phyloP scores from a whole-genome alignment of 2,888 invertebrate genomes.

The Uloborus plumipes region DNA sequence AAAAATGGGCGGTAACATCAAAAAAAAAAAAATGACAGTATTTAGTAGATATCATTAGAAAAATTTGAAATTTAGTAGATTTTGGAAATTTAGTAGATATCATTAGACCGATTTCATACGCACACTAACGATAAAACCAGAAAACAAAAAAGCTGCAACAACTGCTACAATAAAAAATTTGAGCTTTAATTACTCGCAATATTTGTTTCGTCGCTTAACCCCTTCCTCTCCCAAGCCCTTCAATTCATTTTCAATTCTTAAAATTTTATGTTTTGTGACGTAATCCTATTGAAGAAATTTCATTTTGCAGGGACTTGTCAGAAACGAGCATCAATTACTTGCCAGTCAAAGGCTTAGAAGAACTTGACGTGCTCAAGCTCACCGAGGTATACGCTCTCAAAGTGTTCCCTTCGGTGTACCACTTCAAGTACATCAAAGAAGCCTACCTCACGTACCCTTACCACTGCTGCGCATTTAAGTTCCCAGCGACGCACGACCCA shows the following conservation, averaged over 20 bases:
- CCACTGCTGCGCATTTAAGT: constrained; percentile 91
- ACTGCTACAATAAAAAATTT: too few relatives aligned
- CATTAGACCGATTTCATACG: too few relatives aligned
- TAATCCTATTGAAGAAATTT: background rate
- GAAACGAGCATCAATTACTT: constrained; percentile 81
- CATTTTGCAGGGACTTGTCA: constrained; percentile 80
- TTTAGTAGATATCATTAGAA: too few relatives aligned
- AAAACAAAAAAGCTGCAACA: too few relatives aligned
- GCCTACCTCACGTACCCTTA: constrained; percentile 83
- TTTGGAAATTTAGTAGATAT: too few relatives aligned
- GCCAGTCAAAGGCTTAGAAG: constrained; percentile 81
- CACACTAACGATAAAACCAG: too few relatives aligned
- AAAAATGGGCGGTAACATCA: too few relatives aligned
- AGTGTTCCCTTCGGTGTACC: constrained; percentile 86
- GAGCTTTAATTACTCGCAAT: too few relatives aligned
- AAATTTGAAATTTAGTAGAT: too few relatives aligned
- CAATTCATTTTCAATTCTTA: constrained; percentile 4
- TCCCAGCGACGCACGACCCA: constrained; percentile 85
- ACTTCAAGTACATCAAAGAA: constrained; percentile 74
- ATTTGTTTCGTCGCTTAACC: too few relatives aligned
- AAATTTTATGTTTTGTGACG: background rate
- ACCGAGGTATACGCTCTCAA: constrained; percentile 82
- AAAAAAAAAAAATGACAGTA: too few relatives aligned
- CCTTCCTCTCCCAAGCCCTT: too few relatives aligned
- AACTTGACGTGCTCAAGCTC: constrained; percentile 80